phyloP scores from a whole-genome alignment of 2,888 invertebrate genomes.

The Scaptomyza flava region DNA sequence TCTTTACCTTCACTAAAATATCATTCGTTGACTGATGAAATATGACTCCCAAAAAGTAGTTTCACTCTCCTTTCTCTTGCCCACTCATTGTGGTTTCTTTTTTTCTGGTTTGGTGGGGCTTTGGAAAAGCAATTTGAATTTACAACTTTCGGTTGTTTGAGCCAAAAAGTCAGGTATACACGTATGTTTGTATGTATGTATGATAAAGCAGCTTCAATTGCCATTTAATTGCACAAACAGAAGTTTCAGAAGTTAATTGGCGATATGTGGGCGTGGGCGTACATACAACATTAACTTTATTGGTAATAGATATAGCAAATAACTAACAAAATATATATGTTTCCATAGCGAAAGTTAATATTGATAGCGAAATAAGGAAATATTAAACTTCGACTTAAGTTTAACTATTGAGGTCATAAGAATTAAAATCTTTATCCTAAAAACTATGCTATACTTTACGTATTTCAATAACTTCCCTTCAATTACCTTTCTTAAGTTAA shows the following conservation, averaged over 20 bases:
- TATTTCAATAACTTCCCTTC: no score
- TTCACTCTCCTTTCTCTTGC: slow-evolving; percentile 5
- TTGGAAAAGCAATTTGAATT: slow-evolving; percentile 67
- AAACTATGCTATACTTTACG: no score
- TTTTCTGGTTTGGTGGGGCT: not conserved
- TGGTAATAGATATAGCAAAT: slow-evolving; percentile 2
- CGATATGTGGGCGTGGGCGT: not conserved
- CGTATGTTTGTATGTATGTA: no score
- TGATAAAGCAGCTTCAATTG: slow-evolving; percentile 26
- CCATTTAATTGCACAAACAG: slow-evolving; percentile 32
- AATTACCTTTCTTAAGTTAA: no score
- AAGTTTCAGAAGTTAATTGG: slow-evolving; percentile 38
- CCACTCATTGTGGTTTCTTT: not conserved
- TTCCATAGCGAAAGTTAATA: not conserved
- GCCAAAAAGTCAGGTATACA: slow-evolving; percentile 36
- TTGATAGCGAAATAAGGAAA: not conserved
- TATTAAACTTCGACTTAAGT: not conserved
- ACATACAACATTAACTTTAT: slow-evolving; percentile 1
- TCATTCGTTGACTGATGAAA: slow-evolving; percentile 52
- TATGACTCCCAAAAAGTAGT: slow-evolving; percentile 55
- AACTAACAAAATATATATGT: not conserved
- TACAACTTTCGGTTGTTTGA: slow-evolving; percentile 72
- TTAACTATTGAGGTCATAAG: no score
- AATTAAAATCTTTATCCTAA: no score
- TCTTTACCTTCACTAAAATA: slow-evolving; percentile 4